A percentile compares a stretch with the other conserved stretches of the same genome.
Conservation (phyloP, 1,140 invertebrate genomes). For the Acromyrmex echinatior region DNA sequence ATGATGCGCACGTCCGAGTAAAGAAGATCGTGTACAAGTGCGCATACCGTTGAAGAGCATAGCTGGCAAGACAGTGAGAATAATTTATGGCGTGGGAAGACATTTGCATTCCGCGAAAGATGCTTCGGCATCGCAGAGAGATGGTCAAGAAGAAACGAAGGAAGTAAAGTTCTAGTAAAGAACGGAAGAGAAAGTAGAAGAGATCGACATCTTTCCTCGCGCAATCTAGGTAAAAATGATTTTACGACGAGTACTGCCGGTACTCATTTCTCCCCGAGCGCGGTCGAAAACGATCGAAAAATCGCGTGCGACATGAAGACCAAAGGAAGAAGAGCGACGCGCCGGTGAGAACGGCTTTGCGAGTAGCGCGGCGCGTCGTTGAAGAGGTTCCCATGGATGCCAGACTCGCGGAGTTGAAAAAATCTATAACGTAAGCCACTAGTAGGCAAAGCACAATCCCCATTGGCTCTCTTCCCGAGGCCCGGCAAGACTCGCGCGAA, state of each 20-base stretch:
- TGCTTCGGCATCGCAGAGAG: constrained; percentile 4
- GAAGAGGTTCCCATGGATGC: constrained; percentile 81
- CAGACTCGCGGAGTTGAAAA: constrained; percentile 75
- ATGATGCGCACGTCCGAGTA: constrained; percentile 6
- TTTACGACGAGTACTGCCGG: constrained; percentile 9
- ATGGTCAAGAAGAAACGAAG: neutral
- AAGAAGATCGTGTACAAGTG: constrained; percentile 66
- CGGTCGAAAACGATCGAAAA: neutral
- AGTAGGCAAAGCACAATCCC: constrained; percentile 81
- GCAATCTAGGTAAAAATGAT: constrained; percentile 20
- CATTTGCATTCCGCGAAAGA: constrained; percentile 45
- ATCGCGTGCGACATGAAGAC: neutral
- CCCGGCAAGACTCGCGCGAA: constrained; percentile 44
- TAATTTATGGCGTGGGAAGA: constrained; percentile 64
- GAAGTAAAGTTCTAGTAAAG: neutral
- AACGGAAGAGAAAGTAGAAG: constrained; percentile 7
- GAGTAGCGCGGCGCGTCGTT: constrained; percentile 65
- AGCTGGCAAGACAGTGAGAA: constrained; percentile 73
- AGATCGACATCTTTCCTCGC: constrained; percentile 1
- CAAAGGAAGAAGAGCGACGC: constrained; percentile 22
- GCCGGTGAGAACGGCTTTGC: constrained; percentile 72
- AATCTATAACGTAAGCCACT: constrained; percentile 80
- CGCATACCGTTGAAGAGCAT: constrained; percentile 72
- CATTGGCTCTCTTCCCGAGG: constrained; percentile 78
- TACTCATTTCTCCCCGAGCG: neutral